Percentiles rank a stretch among this genome's conserved stretches.
These are phyloP conservation scores for Schizothorax lantsangensis DNA, from an alignment of 2,797 vertebrate genomes.

Conservation along the genomic window DNA sequence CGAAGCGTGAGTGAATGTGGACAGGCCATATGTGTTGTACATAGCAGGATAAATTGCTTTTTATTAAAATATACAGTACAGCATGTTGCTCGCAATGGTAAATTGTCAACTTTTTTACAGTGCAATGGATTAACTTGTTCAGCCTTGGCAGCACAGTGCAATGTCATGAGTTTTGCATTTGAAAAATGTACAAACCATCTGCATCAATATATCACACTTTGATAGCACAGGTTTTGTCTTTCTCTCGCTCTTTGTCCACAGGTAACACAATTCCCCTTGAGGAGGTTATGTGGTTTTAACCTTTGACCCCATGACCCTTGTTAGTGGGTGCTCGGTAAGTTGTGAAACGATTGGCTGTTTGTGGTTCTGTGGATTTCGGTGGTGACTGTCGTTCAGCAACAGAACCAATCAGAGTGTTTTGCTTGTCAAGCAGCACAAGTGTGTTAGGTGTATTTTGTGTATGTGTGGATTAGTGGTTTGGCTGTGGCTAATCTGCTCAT, in stretches of 20 bases:
- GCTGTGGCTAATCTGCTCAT: slow-evolving; percentile 67
- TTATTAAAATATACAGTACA: neutral
- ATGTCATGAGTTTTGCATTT: slow-evolving; percentile 6
- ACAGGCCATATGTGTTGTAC: neutral
- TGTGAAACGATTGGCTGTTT: slow-evolving; percentile 72
- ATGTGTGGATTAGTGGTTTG: slow-evolving; percentile 58
- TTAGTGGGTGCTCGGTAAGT: slow-evolving; percentile 70
- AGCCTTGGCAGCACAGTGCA: neutral
- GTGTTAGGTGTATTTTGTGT: slow-evolving; percentile 43
- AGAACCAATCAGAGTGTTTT: slow-evolving; percentile 41
- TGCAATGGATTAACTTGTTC: slow-evolving; percentile 19
- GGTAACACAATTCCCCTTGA: slow-evolving; percentile 78
- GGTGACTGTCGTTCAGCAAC: neutral
- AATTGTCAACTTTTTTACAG: neutral
- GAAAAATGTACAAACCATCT: slow-evolving; percentile 14
- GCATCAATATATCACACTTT: slow-evolving; percentile 23
- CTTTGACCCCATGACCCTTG: slow-evolving; percentile 73
- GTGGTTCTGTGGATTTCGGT: slow-evolving; percentile 48
- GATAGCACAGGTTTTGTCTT: neutral
- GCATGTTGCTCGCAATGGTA: neutral
- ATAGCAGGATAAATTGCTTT: neutral
- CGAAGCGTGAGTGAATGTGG: neutral
- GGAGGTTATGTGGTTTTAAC: slow-evolving; percentile 82
- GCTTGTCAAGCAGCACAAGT: slow-evolving; percentile 9
- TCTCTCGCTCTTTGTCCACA: slow-evolving; percentile 44